These are phyloP conservation scores for Vicugna pacos DNA, from an alignment of 2,113 vertebrate species.

Conservation along the genomic window DNA sequence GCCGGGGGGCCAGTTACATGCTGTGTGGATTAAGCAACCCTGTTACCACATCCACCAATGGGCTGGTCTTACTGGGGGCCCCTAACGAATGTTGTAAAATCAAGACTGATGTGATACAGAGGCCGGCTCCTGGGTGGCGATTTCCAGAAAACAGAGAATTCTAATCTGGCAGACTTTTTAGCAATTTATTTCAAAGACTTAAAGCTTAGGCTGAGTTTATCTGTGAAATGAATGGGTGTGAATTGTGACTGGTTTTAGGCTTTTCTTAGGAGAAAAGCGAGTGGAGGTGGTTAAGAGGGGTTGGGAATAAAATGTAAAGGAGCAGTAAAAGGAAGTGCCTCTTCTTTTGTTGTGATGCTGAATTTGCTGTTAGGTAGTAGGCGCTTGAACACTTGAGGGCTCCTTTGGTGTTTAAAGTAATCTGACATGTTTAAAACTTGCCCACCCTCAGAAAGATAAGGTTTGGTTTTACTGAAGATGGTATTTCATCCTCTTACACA, in stretches of 20 bases:
- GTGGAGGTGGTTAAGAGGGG: background rate
- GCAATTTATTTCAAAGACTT: constrained; percentile 26
- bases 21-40: background rate
- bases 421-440: constrained; percentile 4
- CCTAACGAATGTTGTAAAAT: background rate
- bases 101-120: background rate
- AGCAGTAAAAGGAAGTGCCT: background rate
- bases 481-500: background rate
- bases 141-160: background rate
- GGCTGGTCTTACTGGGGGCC: background rate
- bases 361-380: background rate
- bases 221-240: background rate
- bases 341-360: background rate
- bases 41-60: background rate
- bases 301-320: background rate
- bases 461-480: constrained; percentile 36
- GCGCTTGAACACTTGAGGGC: background rate
- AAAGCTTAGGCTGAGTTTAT: background rate
- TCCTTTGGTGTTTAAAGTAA: background rate
- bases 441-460: background rate
- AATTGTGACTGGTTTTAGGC: background rate
- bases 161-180: background rate
- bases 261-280: background rate
- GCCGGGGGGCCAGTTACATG: background rate
- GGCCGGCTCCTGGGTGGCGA: background rate